Conservation (phyloP, 2,888 invertebrate species). For the Chaitophorus viminalis region DNA sequence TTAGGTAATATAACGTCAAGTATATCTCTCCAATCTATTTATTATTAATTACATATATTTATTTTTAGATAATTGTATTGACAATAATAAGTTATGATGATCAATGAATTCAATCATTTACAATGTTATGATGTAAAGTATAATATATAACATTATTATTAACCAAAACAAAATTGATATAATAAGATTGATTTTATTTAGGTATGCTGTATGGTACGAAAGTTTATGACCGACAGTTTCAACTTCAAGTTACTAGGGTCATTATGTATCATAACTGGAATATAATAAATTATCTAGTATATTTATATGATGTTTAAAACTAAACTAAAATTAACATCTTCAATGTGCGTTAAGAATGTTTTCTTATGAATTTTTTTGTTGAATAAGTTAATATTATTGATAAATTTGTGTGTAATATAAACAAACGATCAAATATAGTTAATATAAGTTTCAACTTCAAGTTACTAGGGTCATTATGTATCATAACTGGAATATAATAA, state of each 20-base stretch:
- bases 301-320: neutral
- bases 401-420: neutral
- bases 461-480: neutral
- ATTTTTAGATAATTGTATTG: conserved; percentile 1
- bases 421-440: no score
- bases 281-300: neutral
- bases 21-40: neutral
- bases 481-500: neutral
- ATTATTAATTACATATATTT: neutral
- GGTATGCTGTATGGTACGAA: neutral
- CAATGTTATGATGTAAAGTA: neutral
- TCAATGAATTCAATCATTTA: neutral
- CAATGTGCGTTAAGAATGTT: neutral
- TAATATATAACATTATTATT: neutral
- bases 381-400: neutral
- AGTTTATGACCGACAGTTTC: neutral
- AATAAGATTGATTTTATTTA: neutral
- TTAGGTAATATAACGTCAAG: neutral
- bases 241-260: neutral
- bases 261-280: neutral
- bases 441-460: neutral
- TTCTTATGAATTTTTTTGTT: neutral
- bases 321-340: neutral
- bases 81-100: neutral
- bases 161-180: neutral